Base-by-base conservation (phyloP, 2,888 invertebrate species). In the Microlaimidae sp. region DNA sequence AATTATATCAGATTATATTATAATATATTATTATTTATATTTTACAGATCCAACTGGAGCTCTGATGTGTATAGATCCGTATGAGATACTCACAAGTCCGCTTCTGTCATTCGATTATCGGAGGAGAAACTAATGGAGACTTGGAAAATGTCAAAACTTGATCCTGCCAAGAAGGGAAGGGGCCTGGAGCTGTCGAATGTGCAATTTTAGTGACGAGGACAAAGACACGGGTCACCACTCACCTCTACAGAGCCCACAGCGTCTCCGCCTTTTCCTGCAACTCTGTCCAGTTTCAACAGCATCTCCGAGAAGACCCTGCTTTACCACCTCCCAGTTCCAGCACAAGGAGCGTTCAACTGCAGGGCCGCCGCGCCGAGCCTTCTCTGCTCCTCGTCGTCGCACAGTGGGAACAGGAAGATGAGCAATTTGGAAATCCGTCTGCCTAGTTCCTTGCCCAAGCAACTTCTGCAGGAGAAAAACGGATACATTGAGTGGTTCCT, bases 61-160 rank as follows among this genome's bases (percentile, higher is more conserved):
- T 90, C 89, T 85, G 92, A 92, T 74, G 87, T 92, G 57, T 86
- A 87, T 26, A 87, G 92, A 89, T 92, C 60, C 82, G 86, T 66
- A 76, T 88, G 64, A n/a, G 4, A 13, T 7, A 48, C 47, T n/a
- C 47, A 47, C 28, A 48, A 47, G 13, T 5, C 24, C 23, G 53
- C 53, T 2, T 29, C 32, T 25, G 53, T 53, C 5, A 49, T 53
- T 17, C 28, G 40, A 17, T 17, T 13, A 13, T 32, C 32, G 7
- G 10, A 7, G 32, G 10, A 7, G 10, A 32, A 17, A 13, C 7
- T 7, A 17, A 17, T 13, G 17, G 32, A 7, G 32, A 32, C 10
- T 32, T 32, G 17, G n/a, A n/a, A n/a, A n/a, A n/a, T n/a, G n/a
- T n/a, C n/a, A n/a, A n/a, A n/a, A n/a, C n/a, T n/a, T n/a, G n/a